These are phyloP conservation scores for Eupithecia pulchellata DNA, from an alignment of 2,888 invertebrate species.

Conservation along the genomic window DNA sequence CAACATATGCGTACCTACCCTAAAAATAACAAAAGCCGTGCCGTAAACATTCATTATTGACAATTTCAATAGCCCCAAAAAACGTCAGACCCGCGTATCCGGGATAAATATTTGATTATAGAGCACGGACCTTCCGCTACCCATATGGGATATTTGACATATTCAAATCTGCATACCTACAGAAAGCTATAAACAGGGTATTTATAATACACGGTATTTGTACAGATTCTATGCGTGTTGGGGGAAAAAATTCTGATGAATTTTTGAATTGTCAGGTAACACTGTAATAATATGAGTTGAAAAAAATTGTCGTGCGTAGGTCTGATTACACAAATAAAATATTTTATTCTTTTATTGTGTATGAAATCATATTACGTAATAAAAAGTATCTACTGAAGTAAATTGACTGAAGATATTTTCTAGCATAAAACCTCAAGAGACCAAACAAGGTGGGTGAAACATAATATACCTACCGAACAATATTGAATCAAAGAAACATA, in stretches of 20 bases:
- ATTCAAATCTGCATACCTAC: conserved; percentile 34
- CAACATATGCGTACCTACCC: not conserved
- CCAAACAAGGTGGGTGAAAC: no score
- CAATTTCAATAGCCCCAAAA: conserved; percentile 66
- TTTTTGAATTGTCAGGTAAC: not conserved
- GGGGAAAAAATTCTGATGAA: not conserved
- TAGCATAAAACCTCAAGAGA: not conserved
- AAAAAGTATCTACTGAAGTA: not conserved
- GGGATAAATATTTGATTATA: conserved; percentile 75
- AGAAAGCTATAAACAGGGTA: not conserved
- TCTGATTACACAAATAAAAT: no score
- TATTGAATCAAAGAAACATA: not conserved
- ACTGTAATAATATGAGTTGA: no score
- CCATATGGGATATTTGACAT: conserved; percentile 52
- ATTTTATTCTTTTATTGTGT: no score
- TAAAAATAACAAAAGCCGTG: not conserved
- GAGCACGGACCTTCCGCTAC: conserved; percentile 50
- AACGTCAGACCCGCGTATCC: conserved; percentile 74
- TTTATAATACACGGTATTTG: not conserved
- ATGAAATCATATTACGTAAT: no score
- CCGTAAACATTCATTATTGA: conserved; percentile 70
- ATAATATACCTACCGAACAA: no score
- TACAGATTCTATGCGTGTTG: not conserved
- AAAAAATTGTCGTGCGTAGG: no score
- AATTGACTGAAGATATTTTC: not conserved